A percentile compares a stretch with the other conserved stretches of the same genome.
Conservation (phyloP, 2,113 vertebrate genomes). For the Trogon surrucura region DNA sequence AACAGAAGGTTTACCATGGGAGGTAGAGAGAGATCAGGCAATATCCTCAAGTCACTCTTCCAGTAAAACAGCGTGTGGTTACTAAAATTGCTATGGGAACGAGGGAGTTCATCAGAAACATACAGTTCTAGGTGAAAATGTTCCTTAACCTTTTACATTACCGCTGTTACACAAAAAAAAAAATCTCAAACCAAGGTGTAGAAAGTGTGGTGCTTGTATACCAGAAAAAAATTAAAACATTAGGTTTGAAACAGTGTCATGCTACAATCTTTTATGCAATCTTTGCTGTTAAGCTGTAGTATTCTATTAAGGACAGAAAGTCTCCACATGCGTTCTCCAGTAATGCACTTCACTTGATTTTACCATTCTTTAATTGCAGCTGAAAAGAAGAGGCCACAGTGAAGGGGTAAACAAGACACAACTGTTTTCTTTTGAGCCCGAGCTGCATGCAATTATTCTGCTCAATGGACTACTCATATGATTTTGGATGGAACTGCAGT, state of each 20-base stretch:
- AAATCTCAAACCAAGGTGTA: not conserved
- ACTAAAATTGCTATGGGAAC: slow-evolving; percentile 75
- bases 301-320: not conserved
- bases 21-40: slow-evolving; percentile 55
- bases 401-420: slow-evolving; percentile 6
- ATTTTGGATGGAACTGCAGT: not conserved
- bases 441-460: not conserved
- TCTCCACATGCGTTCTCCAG: not conserved
- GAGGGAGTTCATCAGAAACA: slow-evolving; percentile 61
- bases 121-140: slow-evolving; percentile 34
- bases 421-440: not conserved
- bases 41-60: slow-evolving; percentile 71
- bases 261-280: not conserved
- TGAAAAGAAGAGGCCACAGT: not conserved
- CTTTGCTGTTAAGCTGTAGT: not conserved
- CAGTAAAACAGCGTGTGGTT: slow-evolving; percentile 69
- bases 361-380: slow-evolving; percentile 30
- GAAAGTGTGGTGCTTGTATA: not conserved
- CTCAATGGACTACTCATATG: not conserved
- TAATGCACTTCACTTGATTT: slow-evolving; percentile 18
- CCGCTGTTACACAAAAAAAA: not conserved
- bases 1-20: slow-evolving; percentile 76
- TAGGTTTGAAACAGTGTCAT: not conserved
- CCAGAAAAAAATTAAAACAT: not conserved
- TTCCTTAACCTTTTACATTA: slow-evolving; percentile 55